A percentile compares a stretch with the other conserved stretches of the same genome.
These are phyloP conservation scores for Nettapus auritus DNA, from an alignment of 2,113 vertebrate genomes.

Conservation along the genomic window DNA sequence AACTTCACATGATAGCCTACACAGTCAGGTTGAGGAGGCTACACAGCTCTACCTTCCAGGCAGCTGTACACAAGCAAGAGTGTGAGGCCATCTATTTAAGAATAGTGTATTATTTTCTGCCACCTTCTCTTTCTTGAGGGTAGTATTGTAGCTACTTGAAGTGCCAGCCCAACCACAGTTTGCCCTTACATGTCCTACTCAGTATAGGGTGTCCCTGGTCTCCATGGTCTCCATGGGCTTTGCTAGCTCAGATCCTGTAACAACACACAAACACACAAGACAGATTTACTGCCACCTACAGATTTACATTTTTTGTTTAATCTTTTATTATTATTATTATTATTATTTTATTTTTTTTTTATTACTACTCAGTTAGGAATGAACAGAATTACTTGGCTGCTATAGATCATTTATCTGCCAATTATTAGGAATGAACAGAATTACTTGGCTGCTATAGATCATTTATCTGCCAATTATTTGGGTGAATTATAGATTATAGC, in stretches of 20 bases:
- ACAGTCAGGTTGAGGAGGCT: not conserved
- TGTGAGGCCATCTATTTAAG: not conserved
- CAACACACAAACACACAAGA: not conserved
- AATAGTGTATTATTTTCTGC: not conserved
- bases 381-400: constrained; percentile 24
- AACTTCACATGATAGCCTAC: not conserved
- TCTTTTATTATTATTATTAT: not conserved
- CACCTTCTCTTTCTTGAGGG: not conserved
- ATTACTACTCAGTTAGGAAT: constrained; percentile 12
- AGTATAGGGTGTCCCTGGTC: not conserved
- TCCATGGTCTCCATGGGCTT: not conserved
- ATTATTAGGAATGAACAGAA: constrained; percentile 23
- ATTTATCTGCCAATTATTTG: constrained; percentile 28
- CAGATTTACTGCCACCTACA: not conserved
- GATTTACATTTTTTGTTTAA: not conserved
- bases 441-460: constrained; percentile 16
- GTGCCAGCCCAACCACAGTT: not conserved
- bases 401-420: constrained; percentile 9
- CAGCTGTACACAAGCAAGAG: not conserved
- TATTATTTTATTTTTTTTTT: not conserved
- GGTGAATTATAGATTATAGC: constrained; percentile 20
- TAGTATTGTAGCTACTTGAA: not conserved
- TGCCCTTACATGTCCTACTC: not conserved
- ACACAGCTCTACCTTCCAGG: not conserved
- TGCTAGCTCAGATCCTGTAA: not conserved